phyloP scores from a whole-genome alignment of 2,113 vertebrate genomes.

The Poeciliopsis prolifica region DNA sequence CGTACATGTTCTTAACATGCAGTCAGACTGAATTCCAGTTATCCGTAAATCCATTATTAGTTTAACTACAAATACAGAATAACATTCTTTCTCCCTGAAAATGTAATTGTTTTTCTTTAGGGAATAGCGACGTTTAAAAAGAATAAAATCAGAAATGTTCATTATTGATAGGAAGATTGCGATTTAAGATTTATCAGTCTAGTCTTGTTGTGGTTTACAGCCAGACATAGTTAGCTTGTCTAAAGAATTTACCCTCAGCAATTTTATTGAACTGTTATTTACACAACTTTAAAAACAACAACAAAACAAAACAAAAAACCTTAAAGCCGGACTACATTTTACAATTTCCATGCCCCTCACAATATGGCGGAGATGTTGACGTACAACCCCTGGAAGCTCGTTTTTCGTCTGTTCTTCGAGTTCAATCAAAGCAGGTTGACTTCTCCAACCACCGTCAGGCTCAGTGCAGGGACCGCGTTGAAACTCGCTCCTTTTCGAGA shows the following conservation, averaged over 20 bases:
- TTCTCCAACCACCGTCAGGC: too few relatives aligned
- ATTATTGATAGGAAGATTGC: background rate
- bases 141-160: background rate
- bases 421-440: background rate
- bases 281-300: background rate
- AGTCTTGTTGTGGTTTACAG: background rate
- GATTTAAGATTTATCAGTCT: too few relatives aligned
- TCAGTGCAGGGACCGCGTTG: background rate
- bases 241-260: background rate
- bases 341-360: background rate
- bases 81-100: too few relatives aligned
- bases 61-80: too few relatives aligned
- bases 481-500: background rate
- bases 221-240: background rate
- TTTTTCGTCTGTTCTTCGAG: background rate
- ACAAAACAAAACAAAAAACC: too few relatives aligned
- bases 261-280: background rate
- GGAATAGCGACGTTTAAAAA: background rate
- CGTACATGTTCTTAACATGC: too few relatives aligned
- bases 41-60: too few relatives aligned
- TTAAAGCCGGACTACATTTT: background rate
- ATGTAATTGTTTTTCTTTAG: fast-evolving
- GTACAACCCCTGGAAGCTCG: background rate
- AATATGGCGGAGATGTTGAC: background rate
- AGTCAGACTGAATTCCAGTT: too few relatives aligned